Evolutionary conservation across 2,888 invertebrate species (phyloP).

Genomic region (Nymphalis c-album): DNA sequence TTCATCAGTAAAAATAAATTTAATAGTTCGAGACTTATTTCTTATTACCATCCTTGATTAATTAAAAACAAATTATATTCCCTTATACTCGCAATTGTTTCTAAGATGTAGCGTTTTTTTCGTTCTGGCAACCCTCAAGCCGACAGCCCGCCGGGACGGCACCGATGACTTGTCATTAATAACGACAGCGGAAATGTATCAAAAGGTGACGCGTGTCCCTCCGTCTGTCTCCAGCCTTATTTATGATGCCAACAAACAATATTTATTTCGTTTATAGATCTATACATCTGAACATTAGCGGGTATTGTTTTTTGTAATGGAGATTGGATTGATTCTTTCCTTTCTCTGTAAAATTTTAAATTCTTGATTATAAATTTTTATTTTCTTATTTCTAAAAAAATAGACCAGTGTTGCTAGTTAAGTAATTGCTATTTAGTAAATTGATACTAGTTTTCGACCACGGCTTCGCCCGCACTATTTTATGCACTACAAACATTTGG

Average conservation of each 20-base stretch:
- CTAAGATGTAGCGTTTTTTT: background rate
- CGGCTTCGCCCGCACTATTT: no score
- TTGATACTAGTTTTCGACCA: no score
- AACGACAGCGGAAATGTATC: conserved; percentile 82
- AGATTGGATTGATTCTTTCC: conserved; percentile 17
- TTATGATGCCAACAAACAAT: conserved; percentile 77
- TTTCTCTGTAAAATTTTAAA: no score
- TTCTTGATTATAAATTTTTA: no score
- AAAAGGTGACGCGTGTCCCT: conserved; percentile 80
- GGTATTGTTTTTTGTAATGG: conserved; percentile 39
- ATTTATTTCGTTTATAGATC: conserved; percentile 62
- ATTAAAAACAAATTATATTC: background rate
- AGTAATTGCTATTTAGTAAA: no score
- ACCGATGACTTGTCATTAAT: conserved; percentile 83
- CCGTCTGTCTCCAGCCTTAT: conserved; percentile 75
- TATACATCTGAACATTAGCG: conserved; percentile 45
- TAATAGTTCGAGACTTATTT: no score
- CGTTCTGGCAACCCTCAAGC: conserved; percentile 57
- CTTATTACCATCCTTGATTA: no score
- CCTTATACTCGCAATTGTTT: conserved; percentile 1
- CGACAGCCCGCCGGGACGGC: conserved; percentile 66
- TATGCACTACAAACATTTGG: no score
- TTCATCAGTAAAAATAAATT: no score
- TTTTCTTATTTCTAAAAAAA: no score
- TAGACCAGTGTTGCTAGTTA: no score